A percentile compares a stretch with the other conserved stretches of the same genome.
Evolutionary conservation across 1,140 invertebrate species (phyloP).

Genomic region (Leptopilina clavipes): DNA sequence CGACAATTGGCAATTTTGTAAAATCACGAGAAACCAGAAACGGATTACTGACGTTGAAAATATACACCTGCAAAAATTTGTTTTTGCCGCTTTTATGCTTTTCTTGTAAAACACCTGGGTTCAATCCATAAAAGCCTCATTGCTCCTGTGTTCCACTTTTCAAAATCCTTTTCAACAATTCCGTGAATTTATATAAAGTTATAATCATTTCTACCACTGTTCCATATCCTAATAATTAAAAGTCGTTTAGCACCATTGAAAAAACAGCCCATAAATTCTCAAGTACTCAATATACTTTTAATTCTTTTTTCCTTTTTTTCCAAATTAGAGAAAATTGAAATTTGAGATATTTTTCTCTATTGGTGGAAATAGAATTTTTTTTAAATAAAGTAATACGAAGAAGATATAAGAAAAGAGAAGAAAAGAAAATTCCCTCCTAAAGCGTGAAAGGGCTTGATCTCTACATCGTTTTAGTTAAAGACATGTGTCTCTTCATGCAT

Average conservation of each 20-base stretch:
- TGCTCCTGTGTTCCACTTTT: background rate
- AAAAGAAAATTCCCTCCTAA: constrained; percentile 54
- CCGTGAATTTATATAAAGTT: constrained; percentile 11
- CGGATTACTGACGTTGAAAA: constrained; percentile 19
- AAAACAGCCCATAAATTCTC: background rate
- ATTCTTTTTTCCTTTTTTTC: too few relatives aligned
- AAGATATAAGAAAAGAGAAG: constrained; percentile 35
- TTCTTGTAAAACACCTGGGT: background rate
- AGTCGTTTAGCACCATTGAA: background rate
- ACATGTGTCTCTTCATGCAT: constrained; percentile 45
- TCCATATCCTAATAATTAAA: background rate
- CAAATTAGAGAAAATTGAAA: too few relatives aligned
- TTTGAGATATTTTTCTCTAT: background rate
- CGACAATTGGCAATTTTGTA: constrained; percentile 19
- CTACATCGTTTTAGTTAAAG: constrained; percentile 43
- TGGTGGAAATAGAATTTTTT: too few relatives aligned
- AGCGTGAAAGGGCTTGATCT: constrained; percentile 38
- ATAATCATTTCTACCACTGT: background rate
- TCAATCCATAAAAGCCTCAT: background rate
- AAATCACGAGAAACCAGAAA: constrained; percentile 30
- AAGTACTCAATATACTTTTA: background rate
- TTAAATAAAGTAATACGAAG: constrained; percentile 44
- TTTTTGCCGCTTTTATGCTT: background rate
- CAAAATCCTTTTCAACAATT: background rate
- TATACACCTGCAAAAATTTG: constrained; percentile 8